phyloP scores from a whole-genome alignment of 2,888 invertebrate genomes.

The Lasioglossum lativentre region DNA sequence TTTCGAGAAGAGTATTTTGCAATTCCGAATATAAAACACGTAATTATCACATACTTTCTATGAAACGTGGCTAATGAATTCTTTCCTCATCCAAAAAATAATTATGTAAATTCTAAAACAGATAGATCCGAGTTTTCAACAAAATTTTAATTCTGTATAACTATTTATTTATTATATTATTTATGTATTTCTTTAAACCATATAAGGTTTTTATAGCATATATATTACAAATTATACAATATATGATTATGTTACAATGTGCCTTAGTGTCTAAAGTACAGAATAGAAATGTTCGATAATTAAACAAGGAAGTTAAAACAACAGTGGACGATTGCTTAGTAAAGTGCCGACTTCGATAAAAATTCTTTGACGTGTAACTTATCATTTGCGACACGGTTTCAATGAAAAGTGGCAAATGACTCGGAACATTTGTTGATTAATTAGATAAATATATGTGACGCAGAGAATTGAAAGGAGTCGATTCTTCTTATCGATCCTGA shows the following conservation, averaged over 20 bases:
- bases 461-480: constrained; percentile 8
- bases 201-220: too few species aligned
- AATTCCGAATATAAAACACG: neutral
- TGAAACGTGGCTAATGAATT: neutral
- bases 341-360: neutral
- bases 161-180: too few species aligned
- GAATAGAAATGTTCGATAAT: neutral
- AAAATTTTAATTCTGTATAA: neutral
- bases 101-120: neutral
- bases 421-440: neutral
- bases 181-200: too few species aligned
- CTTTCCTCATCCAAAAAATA: neutral
- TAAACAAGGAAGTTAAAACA: neutral
- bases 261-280: neutral
- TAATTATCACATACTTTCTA: neutral
- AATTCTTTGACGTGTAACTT: neutral
- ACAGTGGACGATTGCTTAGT: neutral
- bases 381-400: neutral
- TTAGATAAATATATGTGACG: neutral
- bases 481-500: constrained; percentile 10
- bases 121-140: neutral
- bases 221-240: too few species aligned
- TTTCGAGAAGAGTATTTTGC: neutral
- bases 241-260: too few species aligned
- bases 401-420: neutral